Evolutionary conservation across 2,797 vertebrate species (phyloP).

Genomic region (Darevskia mixta): DNA sequence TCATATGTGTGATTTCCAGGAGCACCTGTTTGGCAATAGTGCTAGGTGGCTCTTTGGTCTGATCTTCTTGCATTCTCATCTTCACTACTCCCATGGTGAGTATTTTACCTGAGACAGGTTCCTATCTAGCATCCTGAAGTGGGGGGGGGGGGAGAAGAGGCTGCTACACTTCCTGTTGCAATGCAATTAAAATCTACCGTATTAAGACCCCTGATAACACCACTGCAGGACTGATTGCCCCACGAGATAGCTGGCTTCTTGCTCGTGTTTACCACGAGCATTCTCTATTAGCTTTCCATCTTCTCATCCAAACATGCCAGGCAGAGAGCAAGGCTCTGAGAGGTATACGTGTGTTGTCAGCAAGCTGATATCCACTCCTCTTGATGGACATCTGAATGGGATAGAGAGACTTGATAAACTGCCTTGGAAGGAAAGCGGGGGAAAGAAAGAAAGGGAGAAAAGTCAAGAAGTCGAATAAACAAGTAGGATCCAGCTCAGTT

Average conservation of each 20-base stretch:
- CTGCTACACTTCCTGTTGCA: not conserved
- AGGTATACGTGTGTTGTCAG: not conserved
- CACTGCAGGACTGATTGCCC: constrained; percentile 9
- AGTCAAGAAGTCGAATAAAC: not conserved
- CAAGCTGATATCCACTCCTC: not conserved
- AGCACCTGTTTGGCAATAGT: not conserved
- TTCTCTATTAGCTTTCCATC: constrained; percentile 26
- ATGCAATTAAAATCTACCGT: constrained; percentile 11
- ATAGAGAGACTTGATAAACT: not conserved
- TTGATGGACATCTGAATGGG: constrained; percentile 37
- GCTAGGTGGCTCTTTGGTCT: not conserved
- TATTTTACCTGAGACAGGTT: not conserved
- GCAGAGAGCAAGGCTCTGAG: constrained; percentile 10
- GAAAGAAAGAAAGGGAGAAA: not conserved
- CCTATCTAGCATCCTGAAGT: not conserved
- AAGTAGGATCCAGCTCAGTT: not conserved
- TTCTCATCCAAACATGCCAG: constrained; percentile 28
- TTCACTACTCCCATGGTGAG: not conserved
- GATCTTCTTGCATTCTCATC: not conserved
- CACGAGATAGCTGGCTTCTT: constrained; percentile 19
- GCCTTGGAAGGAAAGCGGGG: not conserved
- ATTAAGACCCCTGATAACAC: constrained; percentile 15
- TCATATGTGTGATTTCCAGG: not conserved
- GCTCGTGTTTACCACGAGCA: not conserved
- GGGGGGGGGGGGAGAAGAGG: not conserved